Base-by-base conservation (phyloP, 2,113 vertebrate species). In the Periophthalmus modestus region DNA sequence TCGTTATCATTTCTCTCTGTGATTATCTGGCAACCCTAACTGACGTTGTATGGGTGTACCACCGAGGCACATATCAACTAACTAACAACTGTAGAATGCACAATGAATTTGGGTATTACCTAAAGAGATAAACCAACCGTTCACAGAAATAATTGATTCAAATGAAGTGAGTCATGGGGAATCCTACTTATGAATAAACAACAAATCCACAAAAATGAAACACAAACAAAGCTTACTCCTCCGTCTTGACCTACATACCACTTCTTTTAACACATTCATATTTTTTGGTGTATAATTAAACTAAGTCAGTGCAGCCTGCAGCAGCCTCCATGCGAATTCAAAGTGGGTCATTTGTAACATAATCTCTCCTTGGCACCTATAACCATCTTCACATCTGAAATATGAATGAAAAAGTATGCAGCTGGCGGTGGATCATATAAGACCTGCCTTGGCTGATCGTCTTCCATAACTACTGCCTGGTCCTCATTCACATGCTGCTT, bases 341-440 rank as follows among this genome's bases (percentile, higher is more conserved):
- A 69, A 77, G 52, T 71, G 78, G 57, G 72, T 82, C 67, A 80
- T 78, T 73, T 75, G 36, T 63, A 54, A 77, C 73, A 23, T 54
- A 68, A 82, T 76, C 79, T 75, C 47, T 24, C 61, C 48, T 78
- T 58, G 16, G 55, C 34, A 47, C 66, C 46, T 54, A 24, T 28
- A 19, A 52, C 16, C 66, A 57, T 67, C 68, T 14, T 21, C 18
- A 12, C 39, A 47, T 47, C 73, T 6, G 23, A 62, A 59, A 55
- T 69, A 12, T 28, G 61, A 54, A 18, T 66, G 21, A 48, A 57
- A 18, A 59, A 61, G 23, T 39, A 18, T 16, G 57, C 55, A 43
- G 14, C 43, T 28, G 50, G 50, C 69, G 57, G 61, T 6, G 18
- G 63, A 66, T 73, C 46, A 19, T 19, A 62, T 58, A 18, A 14